Conservation (phyloP, 2,113 vertebrate genomes). For the Tenebrosternarchus preto region DNA sequence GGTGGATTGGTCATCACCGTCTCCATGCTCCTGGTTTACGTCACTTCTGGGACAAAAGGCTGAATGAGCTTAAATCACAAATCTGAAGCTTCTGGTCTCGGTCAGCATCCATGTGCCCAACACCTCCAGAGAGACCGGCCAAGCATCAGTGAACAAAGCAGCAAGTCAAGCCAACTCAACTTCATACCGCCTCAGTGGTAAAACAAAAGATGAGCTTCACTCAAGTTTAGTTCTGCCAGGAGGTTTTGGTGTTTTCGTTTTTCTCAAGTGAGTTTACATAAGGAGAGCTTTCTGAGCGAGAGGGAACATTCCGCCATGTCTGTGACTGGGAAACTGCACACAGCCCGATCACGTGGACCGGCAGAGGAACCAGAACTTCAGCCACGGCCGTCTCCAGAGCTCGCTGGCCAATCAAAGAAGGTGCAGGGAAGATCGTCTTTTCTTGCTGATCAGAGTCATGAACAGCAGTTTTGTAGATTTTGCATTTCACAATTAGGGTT, state of each 20-base stretch:
- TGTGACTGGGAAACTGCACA: background rate
- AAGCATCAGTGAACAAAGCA: conserved; percentile 19
- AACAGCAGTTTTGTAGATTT: conserved; percentile 8
- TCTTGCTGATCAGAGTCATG: background rate
- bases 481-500: background rate
- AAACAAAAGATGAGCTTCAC: background rate
- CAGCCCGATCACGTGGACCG: conserved; percentile 5
- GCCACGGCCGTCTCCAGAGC: background rate
- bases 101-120: conserved; percentile 1
- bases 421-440: background rate
- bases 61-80: background rate
- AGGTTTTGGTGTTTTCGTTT: background rate
- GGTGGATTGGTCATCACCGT: background rate
- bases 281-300: conserved; percentile 11
- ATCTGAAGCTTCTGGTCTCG: background rate
- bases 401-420: background rate
- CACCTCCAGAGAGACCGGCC: conserved; percentile 11
- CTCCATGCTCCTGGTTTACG: background rate
- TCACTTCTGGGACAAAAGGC: background rate
- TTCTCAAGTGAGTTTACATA: conserved; percentile 1
- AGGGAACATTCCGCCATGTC: conserved; percentile 20
- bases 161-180: background rate
- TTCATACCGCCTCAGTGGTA: background rate
- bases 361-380: background rate
- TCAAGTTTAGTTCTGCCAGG: background rate